Evolutionary conservation across 2,888 invertebrate genomes (phyloP), one percentile per base, ranked within the genome.

Genomic region (Mythimna loreyi): DNA sequence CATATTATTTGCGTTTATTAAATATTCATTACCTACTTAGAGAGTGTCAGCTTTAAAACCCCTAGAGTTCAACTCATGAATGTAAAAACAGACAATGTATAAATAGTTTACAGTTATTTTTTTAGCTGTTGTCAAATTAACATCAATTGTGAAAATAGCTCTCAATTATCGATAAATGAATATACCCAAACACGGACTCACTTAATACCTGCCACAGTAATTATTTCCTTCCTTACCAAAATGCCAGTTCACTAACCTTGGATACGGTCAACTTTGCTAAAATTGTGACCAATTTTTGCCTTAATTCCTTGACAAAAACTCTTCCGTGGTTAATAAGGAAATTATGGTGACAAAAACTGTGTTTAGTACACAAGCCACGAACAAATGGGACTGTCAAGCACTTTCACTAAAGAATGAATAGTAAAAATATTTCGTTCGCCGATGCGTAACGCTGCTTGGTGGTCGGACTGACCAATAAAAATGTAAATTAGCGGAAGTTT

Each of bases 361-460:
- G 72, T 85, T 89, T 88, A 85, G 83, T 86, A 91, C 87, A 90
- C 91, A 86, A 85, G 83, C 80, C 91, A 92, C 91, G 93, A 92
- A 91, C 90, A 90, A 91, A 89, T 89, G 81, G 83, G 91, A 93
- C 91, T 92, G 91, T 91, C 91, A 89, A 89, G 87, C 86, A 94
- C 95, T 95, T 95, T 95, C 95, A 93, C 95, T 93, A 75, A 86
- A 88, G 86, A 90, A 89, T 90, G 89, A 90, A 90, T 90, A 89
- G 90, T 88, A 92, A 91, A 89, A 89, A 89, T 87, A 89, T 86
- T 86, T 85, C 74, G 84, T 76, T 68, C 85, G 75, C 67, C 86
- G 85, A 87, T 81, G 90, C 89, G 90, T 88, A 84, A 87, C 91
- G 85, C 59, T 43, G 63, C 78, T 75, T 62, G 69, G 73, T 75